A percentile compares a stretch with the other conserved stretches of the same genome.
Evolutionary conservation across 2,797 vertebrate genomes (phyloP).

Genomic region (Sciurus vulgaris): DNA sequence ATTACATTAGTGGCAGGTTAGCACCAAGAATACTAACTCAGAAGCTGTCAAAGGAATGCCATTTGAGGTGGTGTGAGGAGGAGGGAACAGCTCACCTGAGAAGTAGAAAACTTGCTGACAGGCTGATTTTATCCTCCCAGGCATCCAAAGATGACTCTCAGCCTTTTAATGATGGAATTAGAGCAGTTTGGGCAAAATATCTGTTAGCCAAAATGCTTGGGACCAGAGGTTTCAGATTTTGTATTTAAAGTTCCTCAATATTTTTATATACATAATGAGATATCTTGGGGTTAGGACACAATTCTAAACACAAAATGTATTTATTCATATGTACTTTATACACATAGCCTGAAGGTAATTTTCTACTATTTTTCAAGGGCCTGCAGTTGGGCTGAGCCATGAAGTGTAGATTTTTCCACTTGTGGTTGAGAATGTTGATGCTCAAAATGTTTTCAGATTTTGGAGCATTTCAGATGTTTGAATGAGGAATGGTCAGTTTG

Average conservation of each 20-base stretch:
- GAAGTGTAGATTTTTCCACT: neutral
- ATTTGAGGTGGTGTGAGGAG: neutral
- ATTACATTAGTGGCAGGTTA: neutral
- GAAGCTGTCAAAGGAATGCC: neutral
- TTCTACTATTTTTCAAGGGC: neutral
- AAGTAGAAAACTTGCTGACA: neutral
- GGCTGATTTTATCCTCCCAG: neutral
- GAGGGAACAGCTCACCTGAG: neutral
- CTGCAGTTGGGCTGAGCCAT: neutral
- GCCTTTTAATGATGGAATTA: neutral
- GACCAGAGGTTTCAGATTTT: neutral
- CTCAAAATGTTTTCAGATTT: neutral
- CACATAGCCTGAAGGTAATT: neutral
- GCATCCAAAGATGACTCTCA: neutral
- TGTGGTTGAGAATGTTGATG: neutral
- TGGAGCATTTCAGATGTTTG: neutral
- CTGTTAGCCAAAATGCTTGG: neutral
- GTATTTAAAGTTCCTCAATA: neutral
- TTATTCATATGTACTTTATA: neutral
- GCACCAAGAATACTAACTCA: neutral
- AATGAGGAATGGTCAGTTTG: neutral
- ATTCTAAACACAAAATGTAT: neutral
- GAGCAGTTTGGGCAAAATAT: neutral
- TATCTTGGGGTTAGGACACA: neutral
- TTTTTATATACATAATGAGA: neutral